Base-by-base conservation (phyloP, 2,797 vertebrate species). In the Alfaro cultratus region DNA sequence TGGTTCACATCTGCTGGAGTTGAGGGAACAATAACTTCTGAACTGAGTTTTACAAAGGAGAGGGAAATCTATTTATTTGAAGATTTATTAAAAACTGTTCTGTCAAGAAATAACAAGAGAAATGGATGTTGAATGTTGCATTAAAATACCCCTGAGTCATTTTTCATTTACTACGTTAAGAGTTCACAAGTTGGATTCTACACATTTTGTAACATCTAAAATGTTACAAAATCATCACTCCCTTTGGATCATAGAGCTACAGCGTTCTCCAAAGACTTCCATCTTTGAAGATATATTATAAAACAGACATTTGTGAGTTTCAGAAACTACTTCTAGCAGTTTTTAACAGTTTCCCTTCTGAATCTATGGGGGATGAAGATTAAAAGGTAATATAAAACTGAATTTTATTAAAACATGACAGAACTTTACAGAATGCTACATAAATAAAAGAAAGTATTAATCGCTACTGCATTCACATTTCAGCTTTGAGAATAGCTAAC, bases 21-120 rank as follows among this genome's bases (percentile, higher is more conserved):
- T 13, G 73, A 43, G 18, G 74, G 5, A 41, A 41, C 53, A 62
- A 41, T 46, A 53, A 53, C 23, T 29, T n/a, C 53, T 72, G 53
- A 67, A 11, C 15, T 47, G 45, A 81, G 34, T 57, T 39, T 4
- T 78, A 83, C 6, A 39, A 67, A 21, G 18, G 36, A 67, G 62
- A 36, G 4, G 21, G 15, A 26, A 4, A 68, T 68, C 34, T 23
- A 26, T 68, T 39, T 21, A 67, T 39, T 39, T 39, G 11, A 68
- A 23, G 36, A 23, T 10, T 23, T 68, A 41, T 23, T 41, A 68
- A 39, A 39, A 26, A 41, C 36, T 26, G 21, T 23, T 68, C 36
- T 68, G 21, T 39, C 9, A 68, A 41, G 64, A 68, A 26, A 68
- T 23, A 1, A 12, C 1, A 68, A 68, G 36, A 39, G 1, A 41